phyloP scores from a whole-genome alignment of 2,113 vertebrate genomes.

The Willisornis vidua region DNA sequence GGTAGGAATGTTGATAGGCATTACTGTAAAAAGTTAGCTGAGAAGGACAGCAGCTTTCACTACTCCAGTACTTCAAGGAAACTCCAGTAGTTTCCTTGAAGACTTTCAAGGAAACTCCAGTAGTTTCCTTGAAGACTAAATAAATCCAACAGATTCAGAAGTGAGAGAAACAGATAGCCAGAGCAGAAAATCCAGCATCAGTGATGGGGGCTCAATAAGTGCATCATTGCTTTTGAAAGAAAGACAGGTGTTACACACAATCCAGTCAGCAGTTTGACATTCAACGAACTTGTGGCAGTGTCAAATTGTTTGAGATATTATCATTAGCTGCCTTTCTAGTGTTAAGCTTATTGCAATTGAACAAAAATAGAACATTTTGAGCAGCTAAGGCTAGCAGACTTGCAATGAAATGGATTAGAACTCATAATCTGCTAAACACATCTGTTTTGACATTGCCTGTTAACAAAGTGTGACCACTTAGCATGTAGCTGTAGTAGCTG shows the following conservation, averaged over 20 bases:
- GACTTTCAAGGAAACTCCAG: neutral
- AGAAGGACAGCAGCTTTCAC: neutral
- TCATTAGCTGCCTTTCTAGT: slow-evolving; percentile 26
- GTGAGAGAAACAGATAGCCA: neutral
- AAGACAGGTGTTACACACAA: neutral
- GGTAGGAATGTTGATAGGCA: neutral
- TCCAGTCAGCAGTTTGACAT: neutral
- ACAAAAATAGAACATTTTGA: neutral
- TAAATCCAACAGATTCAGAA: neutral
- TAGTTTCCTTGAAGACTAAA: neutral
- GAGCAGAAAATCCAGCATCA: neutral
- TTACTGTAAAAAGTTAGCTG: neutral
- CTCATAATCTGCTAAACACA: neutral
- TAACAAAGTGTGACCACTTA: neutral
- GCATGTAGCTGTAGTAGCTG: neutral
- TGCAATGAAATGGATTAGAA: neutral
- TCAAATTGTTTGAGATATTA: neutral
- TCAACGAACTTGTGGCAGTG: neutral
- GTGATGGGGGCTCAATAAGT: neutral
- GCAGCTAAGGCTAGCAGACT: neutral
- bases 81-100: neutral
- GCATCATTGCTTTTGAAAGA: neutral
- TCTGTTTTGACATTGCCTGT: slow-evolving; percentile 6
- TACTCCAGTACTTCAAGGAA: neutral
- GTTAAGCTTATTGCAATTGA: neutral